Percentiles rank a stretch among this genome's conserved stretches.
Evolutionary conservation across 2,113 vertebrate species (phyloP).

Genomic region (Burhinus bistriatus): DNA sequence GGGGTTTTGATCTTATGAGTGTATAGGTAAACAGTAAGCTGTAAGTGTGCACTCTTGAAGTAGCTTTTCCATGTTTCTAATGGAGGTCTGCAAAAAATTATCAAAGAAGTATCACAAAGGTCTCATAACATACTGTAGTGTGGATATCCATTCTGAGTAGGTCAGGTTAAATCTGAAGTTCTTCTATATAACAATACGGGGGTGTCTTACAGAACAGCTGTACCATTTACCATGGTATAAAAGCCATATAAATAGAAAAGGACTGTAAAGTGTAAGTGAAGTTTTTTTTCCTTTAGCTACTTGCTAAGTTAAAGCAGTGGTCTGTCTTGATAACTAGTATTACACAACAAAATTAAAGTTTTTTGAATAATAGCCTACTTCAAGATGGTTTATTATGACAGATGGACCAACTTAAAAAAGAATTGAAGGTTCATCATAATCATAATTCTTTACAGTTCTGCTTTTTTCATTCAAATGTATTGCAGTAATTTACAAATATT

Average conservation of each 20-base stretch:
- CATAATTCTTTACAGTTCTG: conserved; percentile 51
- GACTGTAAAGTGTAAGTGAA: not conserved
- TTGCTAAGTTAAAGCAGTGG: conserved; percentile 1
- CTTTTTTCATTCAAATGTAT: conserved; percentile 59
- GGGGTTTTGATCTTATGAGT: conserved; percentile 83
- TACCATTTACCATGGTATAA: conserved; percentile 49
- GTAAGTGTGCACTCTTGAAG: conserved; percentile 80
- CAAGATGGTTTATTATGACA: conserved; percentile 59
- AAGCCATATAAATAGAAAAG: conserved; percentile 54
- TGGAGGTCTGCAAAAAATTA: conserved; percentile 79
- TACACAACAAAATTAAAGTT: conserved; percentile 45
- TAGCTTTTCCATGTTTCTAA: conserved; percentile 79
- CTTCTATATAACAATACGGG: conserved; percentile 45
- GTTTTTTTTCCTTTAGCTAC: not conserved
- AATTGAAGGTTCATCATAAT: conserved; percentile 43
- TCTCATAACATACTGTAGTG: conserved; percentile 72
- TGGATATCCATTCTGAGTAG: conserved; percentile 74
- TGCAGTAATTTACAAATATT: conserved; percentile 57
- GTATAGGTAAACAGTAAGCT: conserved; percentile 85
- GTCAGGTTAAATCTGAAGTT: conserved; percentile 78
- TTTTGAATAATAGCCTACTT: conserved; percentile 59
- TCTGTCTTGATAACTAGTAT: conserved; percentile 2
- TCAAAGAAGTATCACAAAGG: conserved; percentile 79
- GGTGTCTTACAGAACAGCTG: conserved; percentile 52
- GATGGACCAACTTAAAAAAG: conserved; percentile 65